These are phyloP conservation scores for Falco peregrinus DNA, from an alignment of 2,797 vertebrate species.

Conservation along the genomic window DNA sequence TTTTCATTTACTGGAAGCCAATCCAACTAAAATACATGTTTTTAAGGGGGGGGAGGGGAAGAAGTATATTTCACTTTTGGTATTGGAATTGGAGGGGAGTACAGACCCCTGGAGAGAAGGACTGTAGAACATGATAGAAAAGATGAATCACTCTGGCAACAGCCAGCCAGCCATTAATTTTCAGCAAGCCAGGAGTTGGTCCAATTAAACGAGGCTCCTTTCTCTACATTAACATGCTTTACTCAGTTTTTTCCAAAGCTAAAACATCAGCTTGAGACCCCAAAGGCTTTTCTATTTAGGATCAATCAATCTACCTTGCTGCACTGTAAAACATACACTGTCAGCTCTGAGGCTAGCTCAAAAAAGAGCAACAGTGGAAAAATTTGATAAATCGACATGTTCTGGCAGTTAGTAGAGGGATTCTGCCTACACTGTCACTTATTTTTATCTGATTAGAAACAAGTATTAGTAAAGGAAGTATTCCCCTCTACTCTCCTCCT, in stretches of 20 bases:
- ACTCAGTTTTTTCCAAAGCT: conserved; percentile 36
- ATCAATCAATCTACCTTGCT: conserved; percentile 71
- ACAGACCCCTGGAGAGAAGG: conserved; percentile 65
- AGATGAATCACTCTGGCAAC: conserved; percentile 69
- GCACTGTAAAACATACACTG: conserved; percentile 62
- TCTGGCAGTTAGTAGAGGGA: conserved; percentile 43
- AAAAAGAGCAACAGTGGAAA: conserved; percentile 60
- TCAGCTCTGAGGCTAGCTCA: conserved; percentile 43
- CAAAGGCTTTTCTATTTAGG: conserved; percentile 68
- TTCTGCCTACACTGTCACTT: conserved; percentile 65
- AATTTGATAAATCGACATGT: conserved; percentile 64
- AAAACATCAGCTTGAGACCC: conserved; percentile 55
- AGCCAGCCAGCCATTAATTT: conserved; percentile 69
- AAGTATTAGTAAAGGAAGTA: conserved; percentile 42
- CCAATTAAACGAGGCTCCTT: conserved; percentile 64
- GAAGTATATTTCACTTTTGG: conserved; percentile 32
- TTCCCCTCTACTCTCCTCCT: not conserved
- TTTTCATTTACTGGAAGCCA: conserved; percentile 57
- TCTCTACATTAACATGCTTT: conserved; percentile 67
- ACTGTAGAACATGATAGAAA: conserved; percentile 57
- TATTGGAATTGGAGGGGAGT: conserved; percentile 66
- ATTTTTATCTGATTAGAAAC: conserved; percentile 66
- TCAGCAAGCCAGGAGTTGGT: conserved; percentile 61
- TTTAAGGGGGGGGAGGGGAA: conserved; percentile 25
- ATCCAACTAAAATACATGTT: conserved; percentile 53